These are phyloP conservation scores for Pholis gunnellus DNA, from an alignment of 2,113 vertebrate genomes.

Conservation along the genomic window DNA sequence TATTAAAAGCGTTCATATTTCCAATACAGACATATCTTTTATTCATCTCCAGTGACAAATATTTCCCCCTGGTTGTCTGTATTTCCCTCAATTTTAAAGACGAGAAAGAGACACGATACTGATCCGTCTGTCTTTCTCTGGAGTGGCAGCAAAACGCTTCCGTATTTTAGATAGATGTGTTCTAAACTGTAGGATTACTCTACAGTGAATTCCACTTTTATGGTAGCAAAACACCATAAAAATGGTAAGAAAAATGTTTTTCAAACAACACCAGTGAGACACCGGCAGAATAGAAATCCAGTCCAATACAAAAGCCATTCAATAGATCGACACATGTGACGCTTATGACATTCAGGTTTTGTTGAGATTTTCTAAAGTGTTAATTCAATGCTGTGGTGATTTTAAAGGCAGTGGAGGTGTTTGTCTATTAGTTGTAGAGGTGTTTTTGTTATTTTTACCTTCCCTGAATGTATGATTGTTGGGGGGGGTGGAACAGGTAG, in stretches of 20 bases:
- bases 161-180: background rate
- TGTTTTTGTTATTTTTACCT: background rate
- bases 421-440: background rate
- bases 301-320: background rate
- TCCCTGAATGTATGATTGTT: background rate
- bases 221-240: background rate
- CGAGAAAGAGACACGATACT: background rate
- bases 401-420: background rate
- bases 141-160: background rate
- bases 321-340: background rate
- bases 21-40: background rate
- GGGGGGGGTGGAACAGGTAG: background rate
- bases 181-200: background rate
- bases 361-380: background rate
- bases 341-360: background rate
- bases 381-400: background rate
- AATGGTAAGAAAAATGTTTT: too few relatives aligned
- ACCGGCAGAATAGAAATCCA: background rate
- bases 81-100: background rate
- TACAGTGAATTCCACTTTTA: background rate
- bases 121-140: background rate
- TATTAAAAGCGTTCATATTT: background rate
- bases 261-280: background rate
- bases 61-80: background rate
- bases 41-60: background rate